phyloP scores from a whole-genome alignment of 2,113 vertebrate species.

The Vimba vimba region DNA sequence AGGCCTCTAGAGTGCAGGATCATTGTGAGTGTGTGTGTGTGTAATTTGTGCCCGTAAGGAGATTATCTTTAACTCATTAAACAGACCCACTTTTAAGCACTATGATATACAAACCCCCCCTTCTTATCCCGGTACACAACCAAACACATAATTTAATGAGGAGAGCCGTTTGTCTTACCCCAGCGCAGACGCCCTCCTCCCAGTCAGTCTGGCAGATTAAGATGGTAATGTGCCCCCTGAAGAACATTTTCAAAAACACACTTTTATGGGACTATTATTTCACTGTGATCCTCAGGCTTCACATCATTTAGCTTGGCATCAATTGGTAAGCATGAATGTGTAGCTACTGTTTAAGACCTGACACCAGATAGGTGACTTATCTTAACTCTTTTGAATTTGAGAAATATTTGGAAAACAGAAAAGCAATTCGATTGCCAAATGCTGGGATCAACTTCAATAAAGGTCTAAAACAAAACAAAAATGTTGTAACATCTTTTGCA shows the following conservation, averaged over 20 bases:
- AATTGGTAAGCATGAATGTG: constrained; percentile 38
- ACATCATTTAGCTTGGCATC: constrained; percentile 28
- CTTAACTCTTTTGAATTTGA: not conserved
- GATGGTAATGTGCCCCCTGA: constrained; percentile 28
- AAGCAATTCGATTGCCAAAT: not conserved
- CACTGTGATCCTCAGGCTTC: constrained; percentile 27
- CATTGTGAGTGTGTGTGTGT: not conserved
- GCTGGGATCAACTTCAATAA: not conserved
- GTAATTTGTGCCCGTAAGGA: constrained; percentile 45
- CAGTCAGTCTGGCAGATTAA: constrained; percentile 29
- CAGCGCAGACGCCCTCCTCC: not conserved
- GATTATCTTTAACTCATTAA: constrained; percentile 54
- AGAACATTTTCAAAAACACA: constrained; percentile 25
- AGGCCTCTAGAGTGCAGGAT: constrained; percentile 3
- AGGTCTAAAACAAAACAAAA: too few relatives aligned
- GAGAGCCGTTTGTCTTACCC: constrained; percentile 31
- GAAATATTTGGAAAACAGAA: not conserved
- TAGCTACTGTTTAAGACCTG: not conserved
- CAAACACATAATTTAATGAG: constrained; percentile 33
- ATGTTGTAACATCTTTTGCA: too few relatives aligned
- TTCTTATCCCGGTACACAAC: constrained; percentile 28
- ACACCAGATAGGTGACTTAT: not conserved
- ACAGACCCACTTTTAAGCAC: constrained; percentile 47
- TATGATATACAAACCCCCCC: constrained; percentile 38
- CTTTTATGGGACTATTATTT: constrained; percentile 34